A percentile compares a stretch with the other conserved stretches of the same genome.
Conservation (phyloP, 2,113 vertebrate species). For the Halcyon senegalensis region DNA sequence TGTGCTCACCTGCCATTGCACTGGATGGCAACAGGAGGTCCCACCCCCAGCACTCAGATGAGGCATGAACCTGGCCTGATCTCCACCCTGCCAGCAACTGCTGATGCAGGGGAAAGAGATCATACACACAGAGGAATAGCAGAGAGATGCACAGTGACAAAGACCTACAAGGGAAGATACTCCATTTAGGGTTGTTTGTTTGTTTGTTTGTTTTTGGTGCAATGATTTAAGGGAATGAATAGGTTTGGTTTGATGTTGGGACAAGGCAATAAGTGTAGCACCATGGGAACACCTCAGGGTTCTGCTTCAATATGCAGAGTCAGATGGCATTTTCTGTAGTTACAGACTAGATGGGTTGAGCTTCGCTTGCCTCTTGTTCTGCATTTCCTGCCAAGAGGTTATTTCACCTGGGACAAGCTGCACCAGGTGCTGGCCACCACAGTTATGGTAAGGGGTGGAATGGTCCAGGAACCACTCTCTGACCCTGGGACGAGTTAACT, state of each 20-base stretch:
- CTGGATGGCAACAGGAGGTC: neutral
- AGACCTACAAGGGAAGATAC: neutral
- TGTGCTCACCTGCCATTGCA: neutral
- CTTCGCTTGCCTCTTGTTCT: neutral
- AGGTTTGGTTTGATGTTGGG: neutral
- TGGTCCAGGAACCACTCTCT: neutral
- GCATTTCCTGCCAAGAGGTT: neutral
- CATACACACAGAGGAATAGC: neutral
- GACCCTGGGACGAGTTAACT: neutral
- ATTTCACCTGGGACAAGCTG: neutral
- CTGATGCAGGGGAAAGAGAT: neutral
- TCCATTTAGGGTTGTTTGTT: neutral
- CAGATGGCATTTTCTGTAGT: neutral
- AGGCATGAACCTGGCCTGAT: neutral
- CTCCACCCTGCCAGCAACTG: neutral
- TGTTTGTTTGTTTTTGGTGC: neutral
- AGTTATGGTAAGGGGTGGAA: neutral
- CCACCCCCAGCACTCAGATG: rapidly evolving
- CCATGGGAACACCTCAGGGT: neutral
- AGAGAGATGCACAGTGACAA: neutral
- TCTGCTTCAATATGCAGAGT: neutral
- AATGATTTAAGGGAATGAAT: neutral
- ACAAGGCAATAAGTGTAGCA: neutral
- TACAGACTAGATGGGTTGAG: neutral
- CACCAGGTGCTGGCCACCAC: neutral